Base-by-base conservation (phyloP, 2,888 invertebrate species). In the Habroteleia sp. region DNA sequence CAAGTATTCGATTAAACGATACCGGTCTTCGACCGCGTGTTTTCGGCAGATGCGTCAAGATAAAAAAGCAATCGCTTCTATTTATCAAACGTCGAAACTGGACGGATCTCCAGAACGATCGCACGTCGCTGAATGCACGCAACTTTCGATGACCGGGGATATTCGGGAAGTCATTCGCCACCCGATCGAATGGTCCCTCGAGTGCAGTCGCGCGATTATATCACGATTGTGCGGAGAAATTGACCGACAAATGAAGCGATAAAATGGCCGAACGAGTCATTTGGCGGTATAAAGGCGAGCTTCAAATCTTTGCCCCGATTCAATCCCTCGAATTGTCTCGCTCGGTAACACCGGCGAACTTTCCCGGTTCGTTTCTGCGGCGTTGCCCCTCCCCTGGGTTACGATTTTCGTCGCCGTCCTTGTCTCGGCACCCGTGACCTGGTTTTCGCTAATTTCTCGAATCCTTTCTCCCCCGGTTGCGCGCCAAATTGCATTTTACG, bases 341-440 rank as follows among this genome's bases (percentile, higher is more conserved):
- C 56, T 54, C 50, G 35, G 56, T 68, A 50, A 33, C 42, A 39
- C 16, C 11, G 37, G 10, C 2, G 10, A 25, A 52, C 29, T 65
- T 65, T 52, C 54, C 52, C 50, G 42, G 56, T 42, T 48, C 39
- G 5, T 25, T 13, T 14, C 27, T 29, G 3, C 25, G 6, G 7
- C 25, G 25, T 10, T 29, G 1, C 8, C 10, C 14, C 35, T 14
- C n/a, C 3, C 11, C 4, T 27, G 3, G 29, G 42, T 54, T 58
- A 16, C 41, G 10, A 31, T 58, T 56, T 42, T 65, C 44, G 37
- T 13, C 23, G 11, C 68, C 14, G 41, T 63, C 60, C 74, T 56
- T 48, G 60, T 56, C 62, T 68, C 46, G 35, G 52, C 52, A 68
- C 75, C 65, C 72, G 66, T 76, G 68, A 76, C 76, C 76, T 41